Evolutionary conservation across 2,797 vertebrate genomes (phyloP).

Genomic region (Otus scops): DNA sequence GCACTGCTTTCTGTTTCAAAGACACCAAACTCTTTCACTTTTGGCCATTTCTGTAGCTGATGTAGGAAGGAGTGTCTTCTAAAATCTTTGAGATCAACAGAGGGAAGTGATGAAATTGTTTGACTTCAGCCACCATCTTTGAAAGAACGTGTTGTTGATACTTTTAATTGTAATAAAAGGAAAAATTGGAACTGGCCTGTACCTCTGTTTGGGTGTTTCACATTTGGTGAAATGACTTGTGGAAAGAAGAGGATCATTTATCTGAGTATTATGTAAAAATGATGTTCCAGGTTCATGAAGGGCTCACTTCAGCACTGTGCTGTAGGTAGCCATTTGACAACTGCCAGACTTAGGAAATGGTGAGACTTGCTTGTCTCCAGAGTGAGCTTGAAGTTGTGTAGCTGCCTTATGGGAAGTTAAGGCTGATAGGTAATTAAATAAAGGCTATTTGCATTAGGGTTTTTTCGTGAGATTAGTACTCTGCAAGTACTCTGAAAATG

Average conservation of each 20-base stretch:
- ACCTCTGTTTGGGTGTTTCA: background rate
- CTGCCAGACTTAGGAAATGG: background rate
- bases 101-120: background rate
- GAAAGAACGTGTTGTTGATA: fast-evolving
- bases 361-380: background rate
- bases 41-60: background rate
- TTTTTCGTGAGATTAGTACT: background rate
- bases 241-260: background rate
- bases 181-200: background rate
- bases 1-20: background rate
- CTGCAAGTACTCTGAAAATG: background rate
- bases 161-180: background rate
- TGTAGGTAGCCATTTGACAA: background rate
- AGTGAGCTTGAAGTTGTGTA: background rate
- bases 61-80: background rate
- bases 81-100: background rate
- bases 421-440: background rate
- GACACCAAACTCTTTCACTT: background rate
- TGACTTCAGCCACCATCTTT: background rate
- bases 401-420: background rate
- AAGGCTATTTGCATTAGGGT: background rate
- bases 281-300: background rate
- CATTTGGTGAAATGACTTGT: background rate
- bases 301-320: fast-evolving
- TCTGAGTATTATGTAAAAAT: background rate